These are phyloP conservation scores for Toxotes chatareus DNA, from an alignment of 2,113 vertebrate species.

Conservation along the genomic window DNA sequence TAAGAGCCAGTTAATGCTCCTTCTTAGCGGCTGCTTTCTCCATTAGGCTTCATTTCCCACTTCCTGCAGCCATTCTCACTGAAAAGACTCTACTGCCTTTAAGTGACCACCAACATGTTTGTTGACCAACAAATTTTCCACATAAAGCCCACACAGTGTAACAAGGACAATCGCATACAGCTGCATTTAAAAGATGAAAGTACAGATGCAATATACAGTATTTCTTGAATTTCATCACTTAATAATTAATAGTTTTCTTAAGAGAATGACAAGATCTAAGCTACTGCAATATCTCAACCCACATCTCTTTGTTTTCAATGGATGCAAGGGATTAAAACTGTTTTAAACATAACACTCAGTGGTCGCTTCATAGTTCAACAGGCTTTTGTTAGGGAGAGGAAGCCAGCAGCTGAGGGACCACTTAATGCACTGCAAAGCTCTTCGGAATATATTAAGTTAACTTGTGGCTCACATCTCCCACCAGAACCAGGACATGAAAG, in stretches of 20 bases:
- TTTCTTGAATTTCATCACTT: neutral
- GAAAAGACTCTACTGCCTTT: constrained; percentile 38
- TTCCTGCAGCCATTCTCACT: constrained; percentile 48
- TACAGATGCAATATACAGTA: neutral
- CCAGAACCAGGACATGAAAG: constrained; percentile 72
- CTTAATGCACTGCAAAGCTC: constrained; percentile 70
- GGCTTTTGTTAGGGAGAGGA: constrained; percentile 53
- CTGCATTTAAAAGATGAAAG: neutral
- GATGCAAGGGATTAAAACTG: constrained; percentile 59
- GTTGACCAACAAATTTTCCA: constrained; percentile 9
- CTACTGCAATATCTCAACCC: constrained; percentile 18
- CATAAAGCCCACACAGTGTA: neutral
- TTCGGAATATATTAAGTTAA: constrained; percentile 73
- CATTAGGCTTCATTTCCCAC: constrained; percentile 49
- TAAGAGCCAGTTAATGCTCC: constrained; percentile 25
- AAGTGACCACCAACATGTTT: constrained; percentile 11
- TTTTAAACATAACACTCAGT: constrained; percentile 64
- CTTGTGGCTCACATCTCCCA: constrained; percentile 68
- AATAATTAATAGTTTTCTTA: neutral
- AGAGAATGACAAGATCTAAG: constrained; percentile 5
- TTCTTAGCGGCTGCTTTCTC: constrained; percentile 51
- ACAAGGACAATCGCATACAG: neutral
- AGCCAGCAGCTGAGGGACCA: constrained; percentile 71
- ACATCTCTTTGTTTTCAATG: constrained; percentile 40
- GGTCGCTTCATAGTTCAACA: constrained; percentile 55